Percentiles rank a stretch among this genome's conserved stretches.
Evolutionary conservation across 2,113 vertebrate genomes (phyloP).

Genomic region (Turnix velox): DNA sequence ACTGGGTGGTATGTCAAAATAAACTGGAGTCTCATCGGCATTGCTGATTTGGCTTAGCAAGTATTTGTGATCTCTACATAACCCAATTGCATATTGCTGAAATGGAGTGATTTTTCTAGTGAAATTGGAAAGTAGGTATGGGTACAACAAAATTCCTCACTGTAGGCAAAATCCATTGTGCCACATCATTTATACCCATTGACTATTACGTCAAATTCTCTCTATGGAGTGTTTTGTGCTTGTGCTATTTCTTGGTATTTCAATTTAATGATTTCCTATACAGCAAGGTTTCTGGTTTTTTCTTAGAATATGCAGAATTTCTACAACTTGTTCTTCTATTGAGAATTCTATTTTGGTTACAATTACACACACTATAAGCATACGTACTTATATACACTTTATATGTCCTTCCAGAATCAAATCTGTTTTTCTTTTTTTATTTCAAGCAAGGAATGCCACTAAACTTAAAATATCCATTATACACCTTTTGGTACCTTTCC

Average conservation of each 20-base stretch:
- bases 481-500: not conserved
- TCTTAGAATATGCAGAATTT: not conserved
- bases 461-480: not conserved
- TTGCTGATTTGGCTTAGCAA: not conserved
- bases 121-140: not conserved
- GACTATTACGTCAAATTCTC: not conserved
- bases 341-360: not conserved
- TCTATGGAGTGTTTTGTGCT: not conserved
- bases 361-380: not conserved
- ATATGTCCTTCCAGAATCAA: not conserved
- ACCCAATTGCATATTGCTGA: not conserved
- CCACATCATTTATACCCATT: not conserved
- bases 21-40: not conserved
- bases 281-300: not conserved
- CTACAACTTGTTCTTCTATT: not conserved
- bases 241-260: not conserved
- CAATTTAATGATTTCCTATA: slow-evolving; percentile 25
- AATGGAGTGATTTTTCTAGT: not conserved
- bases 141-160: not conserved
- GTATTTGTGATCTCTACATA: not conserved
- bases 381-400: not conserved
- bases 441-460: not conserved
- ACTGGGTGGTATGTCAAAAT: not conserved
- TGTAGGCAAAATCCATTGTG: not conserved
- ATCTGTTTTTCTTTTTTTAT: not conserved